These are phyloP conservation scores for Holothuria leucospilota DNA, from an alignment of 53 echinoderm and acorn worm species.

Conservation along the genomic window DNA sequence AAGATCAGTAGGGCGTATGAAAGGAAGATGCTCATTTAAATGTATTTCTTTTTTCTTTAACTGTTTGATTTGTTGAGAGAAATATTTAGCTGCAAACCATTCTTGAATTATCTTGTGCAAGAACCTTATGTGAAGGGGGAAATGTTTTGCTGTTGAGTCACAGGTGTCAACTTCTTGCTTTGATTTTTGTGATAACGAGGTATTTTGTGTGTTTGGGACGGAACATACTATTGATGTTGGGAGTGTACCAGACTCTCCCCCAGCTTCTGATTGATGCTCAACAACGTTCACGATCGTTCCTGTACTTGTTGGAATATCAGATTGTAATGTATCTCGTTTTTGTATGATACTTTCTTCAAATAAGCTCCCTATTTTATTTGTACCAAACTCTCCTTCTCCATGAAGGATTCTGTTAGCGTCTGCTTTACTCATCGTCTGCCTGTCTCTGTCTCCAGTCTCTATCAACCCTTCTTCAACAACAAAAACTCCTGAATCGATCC, in stretches of 20 bases:
- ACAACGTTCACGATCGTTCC: too few relatives aligned
- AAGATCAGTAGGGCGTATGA: background rate
- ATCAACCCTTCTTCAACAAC: conserved; percentile 15
- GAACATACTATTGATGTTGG: too few relatives aligned
- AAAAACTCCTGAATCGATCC: conserved; percentile 33
- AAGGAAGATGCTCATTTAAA: background rate
- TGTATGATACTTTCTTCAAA: too few relatives aligned
- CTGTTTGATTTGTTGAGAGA: background rate
- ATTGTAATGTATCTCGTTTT: background rate
- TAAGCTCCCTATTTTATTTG: background rate
- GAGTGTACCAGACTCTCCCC: too few relatives aligned
- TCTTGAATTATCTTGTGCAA: background rate
- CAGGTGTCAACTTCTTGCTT: background rate
- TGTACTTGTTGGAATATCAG: too few relatives aligned
- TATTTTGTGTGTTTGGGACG: too few relatives aligned
- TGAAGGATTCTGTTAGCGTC: too few relatives aligned
- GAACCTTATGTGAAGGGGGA: background rate
- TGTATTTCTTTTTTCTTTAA: background rate
- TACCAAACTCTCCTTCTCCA: too few relatives aligned
- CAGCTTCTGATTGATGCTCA: too few relatives aligned
- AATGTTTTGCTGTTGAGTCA: background rate
- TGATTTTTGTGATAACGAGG: too few relatives aligned
- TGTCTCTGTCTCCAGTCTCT: background rate
- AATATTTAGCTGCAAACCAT: conserved; percentile 18
- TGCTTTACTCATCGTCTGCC: too few relatives aligned